Conservation (phyloP, 1,140 invertebrate species). For the Drosophila carrolli region DNA sequence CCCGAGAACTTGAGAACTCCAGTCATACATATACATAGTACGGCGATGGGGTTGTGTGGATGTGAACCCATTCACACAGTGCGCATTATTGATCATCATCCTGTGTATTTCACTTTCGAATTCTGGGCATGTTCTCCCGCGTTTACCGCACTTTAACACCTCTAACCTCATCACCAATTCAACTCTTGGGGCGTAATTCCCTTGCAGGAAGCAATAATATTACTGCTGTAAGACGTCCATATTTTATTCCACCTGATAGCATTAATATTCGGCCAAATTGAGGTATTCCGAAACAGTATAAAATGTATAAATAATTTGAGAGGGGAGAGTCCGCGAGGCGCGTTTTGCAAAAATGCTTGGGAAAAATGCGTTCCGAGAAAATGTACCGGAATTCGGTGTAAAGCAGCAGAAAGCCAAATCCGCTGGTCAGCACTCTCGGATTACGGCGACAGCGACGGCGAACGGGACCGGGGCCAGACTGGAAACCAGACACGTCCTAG, state of each 20-base stretch:
- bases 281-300: constrained; percentile 23
- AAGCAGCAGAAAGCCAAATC: constrained; percentile 58
- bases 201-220: constrained; percentile 54
- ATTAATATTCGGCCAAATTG: constrained; percentile 29
- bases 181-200: constrained; percentile 35
- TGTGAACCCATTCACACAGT: constrained; percentile 29
- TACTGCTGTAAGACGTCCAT: constrained; percentile 14
- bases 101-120: constrained; percentile 25
- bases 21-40: constrained; percentile 3
- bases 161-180: constrained; percentile 42
- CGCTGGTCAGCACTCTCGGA: constrained; percentile 45
- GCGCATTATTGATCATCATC: constrained; percentile 39
- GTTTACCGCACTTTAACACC: constrained; percentile 41
- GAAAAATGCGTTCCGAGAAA: constrained; percentile 82
- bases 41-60: constrained; percentile 13
- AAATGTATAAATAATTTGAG: constrained; percentile 39
- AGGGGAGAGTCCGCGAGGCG: constrained; percentile 31
- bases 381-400: constrained; percentile 82
- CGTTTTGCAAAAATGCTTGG: constrained; percentile 68
- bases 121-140: constrained; percentile 27
- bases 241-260: constrained; percentile 48
- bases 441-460: constrained; percentile 62
- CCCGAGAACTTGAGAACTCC: background rate
- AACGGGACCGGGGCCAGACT: constrained; percentile 59
- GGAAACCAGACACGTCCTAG: constrained; percentile 62